Evolutionary conservation across 1,140 invertebrate genomes (phyloP).

Genomic region (Agrypnia vestita): DNA sequence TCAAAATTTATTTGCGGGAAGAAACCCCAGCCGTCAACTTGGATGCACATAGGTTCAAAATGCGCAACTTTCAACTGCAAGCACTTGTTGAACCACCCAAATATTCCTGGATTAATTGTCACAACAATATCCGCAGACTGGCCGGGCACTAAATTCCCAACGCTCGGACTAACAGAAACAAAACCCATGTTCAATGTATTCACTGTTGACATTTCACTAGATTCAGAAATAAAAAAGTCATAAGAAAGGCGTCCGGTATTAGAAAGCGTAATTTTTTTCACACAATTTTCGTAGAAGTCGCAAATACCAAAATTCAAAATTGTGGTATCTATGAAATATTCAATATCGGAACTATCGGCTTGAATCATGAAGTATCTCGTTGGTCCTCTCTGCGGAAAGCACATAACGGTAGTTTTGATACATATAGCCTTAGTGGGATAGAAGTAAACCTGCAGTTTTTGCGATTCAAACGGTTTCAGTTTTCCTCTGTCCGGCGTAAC

Average conservation of each 20-base stretch:
- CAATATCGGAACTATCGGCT: constrained; percentile 17
- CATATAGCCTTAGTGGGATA: constrained; percentile 3
- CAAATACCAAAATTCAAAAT: constrained; percentile 15
- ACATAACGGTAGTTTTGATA: constrained; percentile 27
- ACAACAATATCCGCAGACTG: constrained; percentile 1
- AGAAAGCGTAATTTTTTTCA: background rate
- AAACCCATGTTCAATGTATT: background rate
- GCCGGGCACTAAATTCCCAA: constrained; percentile 11
- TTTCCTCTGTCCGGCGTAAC: constrained; percentile 13
- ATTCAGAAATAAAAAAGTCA: constrained; percentile 11
- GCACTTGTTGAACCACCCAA: constrained; percentile 30
- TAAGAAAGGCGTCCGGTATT: constrained; percentile 29
- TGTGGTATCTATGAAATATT: constrained; percentile 16
- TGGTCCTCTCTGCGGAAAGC: constrained; percentile 13
- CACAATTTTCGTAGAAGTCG: constrained; percentile 3
- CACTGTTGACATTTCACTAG: background rate
- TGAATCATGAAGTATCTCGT: constrained; percentile 34
- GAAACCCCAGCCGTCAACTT: constrained; percentile 33
- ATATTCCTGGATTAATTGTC: constrained; percentile 15
- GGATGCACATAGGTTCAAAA: constrained; percentile 11
- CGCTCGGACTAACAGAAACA: background rate
- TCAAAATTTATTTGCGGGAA: constrained; percentile 32
- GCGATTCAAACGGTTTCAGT: constrained; percentile 32
- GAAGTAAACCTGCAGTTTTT: constrained; percentile 14
- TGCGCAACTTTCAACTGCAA: constrained; percentile 11